A percentile compares a stretch with the other conserved stretches of the same genome.
phyloP scores from a whole-genome alignment of 2,888 invertebrate species.

The Coleophora deauratella region DNA sequence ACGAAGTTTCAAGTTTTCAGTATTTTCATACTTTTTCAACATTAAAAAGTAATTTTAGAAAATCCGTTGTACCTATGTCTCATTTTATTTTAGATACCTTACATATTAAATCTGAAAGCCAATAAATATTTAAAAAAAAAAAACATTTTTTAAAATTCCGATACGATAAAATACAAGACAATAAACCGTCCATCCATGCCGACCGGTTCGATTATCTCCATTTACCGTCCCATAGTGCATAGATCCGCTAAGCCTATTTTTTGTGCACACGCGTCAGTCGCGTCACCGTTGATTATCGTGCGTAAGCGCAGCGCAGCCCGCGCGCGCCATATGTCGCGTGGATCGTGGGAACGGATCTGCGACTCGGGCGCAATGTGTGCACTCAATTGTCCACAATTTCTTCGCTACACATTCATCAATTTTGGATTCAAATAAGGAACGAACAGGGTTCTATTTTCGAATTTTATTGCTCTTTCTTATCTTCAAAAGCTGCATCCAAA shows the following conservation, averaged over 20 bases:
- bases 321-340: conserved; percentile 70
- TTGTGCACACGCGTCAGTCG: conserved; percentile 58
- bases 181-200: conserved; percentile 15
- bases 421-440: conserved; percentile 17
- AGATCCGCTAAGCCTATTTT: conserved; percentile 59
- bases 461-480: conserved; percentile 10
- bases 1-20: no score
- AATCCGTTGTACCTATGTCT: no score
- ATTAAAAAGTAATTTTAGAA: no score
- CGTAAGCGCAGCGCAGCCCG: conserved; percentile 46
- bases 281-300: conserved; percentile 57
- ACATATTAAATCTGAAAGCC: no score
- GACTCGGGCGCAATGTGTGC: conserved; percentile 56
- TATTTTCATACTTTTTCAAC: no score
- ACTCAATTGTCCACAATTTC: conserved; percentile 47
- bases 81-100: no score
- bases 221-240: conserved; percentile 30
- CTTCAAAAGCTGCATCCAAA: conserved; percentile 8
- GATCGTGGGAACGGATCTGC: conserved; percentile 66
- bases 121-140: no score
- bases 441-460: conserved; percentile 31
- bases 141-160: no score
- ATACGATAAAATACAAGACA: no score
- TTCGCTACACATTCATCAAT: conserved; percentile 17
- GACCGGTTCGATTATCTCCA: conserved; percentile 42